Evolutionary conservation across 2,797 vertebrate species (phyloP), one percentile per base, ranked within the genome.

Genomic region (Tadarida brasiliensis): DNA sequence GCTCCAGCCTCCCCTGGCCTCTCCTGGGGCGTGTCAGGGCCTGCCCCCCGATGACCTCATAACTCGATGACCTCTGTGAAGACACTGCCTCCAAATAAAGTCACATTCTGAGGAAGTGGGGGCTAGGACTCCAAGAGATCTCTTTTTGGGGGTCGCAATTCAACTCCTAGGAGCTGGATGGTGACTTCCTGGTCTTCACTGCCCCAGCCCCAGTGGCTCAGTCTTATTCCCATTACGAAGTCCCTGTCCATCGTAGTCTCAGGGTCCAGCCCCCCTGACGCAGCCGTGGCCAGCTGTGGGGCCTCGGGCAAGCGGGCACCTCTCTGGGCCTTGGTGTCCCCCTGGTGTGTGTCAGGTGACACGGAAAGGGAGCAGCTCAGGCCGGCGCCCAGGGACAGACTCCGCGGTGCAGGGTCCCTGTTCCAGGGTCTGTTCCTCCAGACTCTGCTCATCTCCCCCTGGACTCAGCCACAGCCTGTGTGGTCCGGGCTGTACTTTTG

Each of bases 261-360:
- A 49, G 63, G 2, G 19, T 68, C 54, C 10, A 0, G 7, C 24
- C 6, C 30, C 22, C 30, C 63, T 5, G 5, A 61, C 20, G 3
- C 47, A 1, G 33, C 5, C 0, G 2, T 2, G 44, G 20, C 11
- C 11, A 30, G 78, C 51, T 70, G 7, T 59, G n/a, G 44, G 59
- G 10, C 30, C 17, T 0, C 8, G 6, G 6, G n/a, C 7, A 33
- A 28, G 76, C 7, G 1, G 1, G 0, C 33, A 39, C 19, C 26
- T 20, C 20, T 28, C 20, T 14, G 15, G 3, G 11, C 47, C 35
- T 44, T 4, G 30, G 24, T 54, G 24, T 24, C 26, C 54, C 54
- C 17, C 44, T n/a, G 44, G 30, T 28, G 61, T 8, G 49, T 30
- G 20, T 39, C 9, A 26, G 15, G 4, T 8, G 9, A 22, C 30